These are phyloP conservation scores for Epinephelus fuscoguttatus DNA, from an alignment of 2,113 vertebrate genomes.

Conservation along the genomic window DNA sequence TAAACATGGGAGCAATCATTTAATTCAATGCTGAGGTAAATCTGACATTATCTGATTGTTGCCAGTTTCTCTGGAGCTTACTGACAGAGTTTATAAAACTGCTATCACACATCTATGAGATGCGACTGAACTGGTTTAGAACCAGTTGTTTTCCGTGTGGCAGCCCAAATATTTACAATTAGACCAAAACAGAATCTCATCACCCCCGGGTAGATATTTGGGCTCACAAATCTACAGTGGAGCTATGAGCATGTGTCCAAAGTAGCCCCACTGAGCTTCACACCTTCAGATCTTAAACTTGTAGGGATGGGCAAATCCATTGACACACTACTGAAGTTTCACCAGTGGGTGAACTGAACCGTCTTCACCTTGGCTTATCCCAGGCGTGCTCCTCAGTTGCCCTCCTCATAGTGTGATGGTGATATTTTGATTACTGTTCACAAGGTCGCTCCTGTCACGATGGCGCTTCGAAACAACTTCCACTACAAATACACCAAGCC, in stretches of 20 bases:
- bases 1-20: constrained; percentile 75
- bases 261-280: constrained; percentile 48
- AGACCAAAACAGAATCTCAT: constrained; percentile 69
- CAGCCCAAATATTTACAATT: constrained; percentile 81
- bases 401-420: constrained; percentile 47
- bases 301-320: constrained; percentile 26
- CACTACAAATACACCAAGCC: constrained; percentile 58
- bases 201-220: constrained; percentile 58
- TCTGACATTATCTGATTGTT: constrained; percentile 81
- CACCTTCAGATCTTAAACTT: constrained; percentile 35
- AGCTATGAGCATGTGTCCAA: constrained; percentile 51
- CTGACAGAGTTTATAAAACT: constrained; percentile 83
- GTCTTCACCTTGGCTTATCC: constrained; percentile 27
- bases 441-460: constrained; percentile 50
- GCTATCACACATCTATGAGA: constrained; percentile 83
- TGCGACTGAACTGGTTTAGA: constrained; percentile 78
- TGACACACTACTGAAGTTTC: constrained; percentile 19
- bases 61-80: constrained; percentile 79
- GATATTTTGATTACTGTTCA: constrained; percentile 57
- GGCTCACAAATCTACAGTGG: constrained; percentile 61
- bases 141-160: constrained; percentile 78
- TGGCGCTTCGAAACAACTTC: constrained; percentile 55
- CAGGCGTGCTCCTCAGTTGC: constrained; percentile 31
- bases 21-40: constrained; percentile 79
- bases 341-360: constrained; percentile 21